Conservation (phyloP, 1,140 invertebrate genomes). For the Drosophila pruinosa region DNA sequence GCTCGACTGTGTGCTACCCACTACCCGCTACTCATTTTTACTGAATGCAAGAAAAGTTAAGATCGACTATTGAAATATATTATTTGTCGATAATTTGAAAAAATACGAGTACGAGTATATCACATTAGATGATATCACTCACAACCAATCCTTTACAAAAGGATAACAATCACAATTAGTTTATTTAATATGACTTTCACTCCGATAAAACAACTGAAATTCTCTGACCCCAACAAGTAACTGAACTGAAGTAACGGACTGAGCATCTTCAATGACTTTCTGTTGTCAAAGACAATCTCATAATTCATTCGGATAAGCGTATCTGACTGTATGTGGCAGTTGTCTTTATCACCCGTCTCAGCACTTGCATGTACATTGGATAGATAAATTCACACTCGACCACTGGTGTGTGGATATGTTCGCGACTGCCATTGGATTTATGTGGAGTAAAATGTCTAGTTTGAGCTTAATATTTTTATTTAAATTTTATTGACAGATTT, state of each 20-base stretch:
- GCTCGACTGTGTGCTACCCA: too few relatives aligned
- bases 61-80: neutral
- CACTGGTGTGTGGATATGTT: neutral
- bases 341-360: slow-evolving; percentile 44
- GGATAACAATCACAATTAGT: slow-evolving; percentile 22
- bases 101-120: too few relatives aligned
- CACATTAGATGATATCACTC: neutral
- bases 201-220: slow-evolving; percentile 35
- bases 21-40: too few relatives aligned
- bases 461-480: neutral
- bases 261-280: slow-evolving; percentile 12
- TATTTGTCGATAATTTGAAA: too few relatives aligned
- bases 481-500: neutral
- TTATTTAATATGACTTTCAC: neutral
- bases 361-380: slow-evolving; percentile 19
- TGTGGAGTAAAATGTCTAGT: neutral
- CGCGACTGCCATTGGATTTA: neutral
- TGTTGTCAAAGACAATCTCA: slow-evolving; percentile 51
- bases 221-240: slow-evolving; percentile 26
- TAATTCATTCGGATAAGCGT: slow-evolving; percentile 61
- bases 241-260: slow-evolving; percentile 38
- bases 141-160: slow-evolving; percentile 17
- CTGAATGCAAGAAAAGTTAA: too few relatives aligned
- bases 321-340: slow-evolving; percentile 31
- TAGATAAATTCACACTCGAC: slow-evolving; percentile 9